Conservation (phyloP, 23 tunicate species). For the Corella eumyota region DNA sequence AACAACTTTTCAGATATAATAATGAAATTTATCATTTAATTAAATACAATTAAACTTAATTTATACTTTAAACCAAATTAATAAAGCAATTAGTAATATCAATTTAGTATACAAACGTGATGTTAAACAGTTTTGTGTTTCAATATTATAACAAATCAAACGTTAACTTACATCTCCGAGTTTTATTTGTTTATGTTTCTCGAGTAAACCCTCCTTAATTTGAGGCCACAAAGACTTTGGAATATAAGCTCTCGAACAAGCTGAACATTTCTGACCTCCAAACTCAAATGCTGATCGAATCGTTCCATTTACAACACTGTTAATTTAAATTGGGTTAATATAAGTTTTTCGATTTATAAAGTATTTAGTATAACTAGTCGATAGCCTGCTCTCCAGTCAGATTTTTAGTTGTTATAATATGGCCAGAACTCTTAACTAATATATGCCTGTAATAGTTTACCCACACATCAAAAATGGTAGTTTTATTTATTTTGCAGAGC, state of each 20-base stretch:
- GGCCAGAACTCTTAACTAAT: no score
- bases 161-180: constrained; percentile 82
- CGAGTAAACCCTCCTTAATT: constrained; percentile 73
- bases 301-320: constrained; percentile 91
- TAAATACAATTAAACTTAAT: no score
- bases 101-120: no score
- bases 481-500: no score
- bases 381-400: constrained; percentile 1
- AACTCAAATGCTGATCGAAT: constrained; percentile 98
- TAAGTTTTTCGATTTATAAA: not conserved
- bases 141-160: constrained; percentile 4
- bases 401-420: no score
- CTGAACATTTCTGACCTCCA: constrained; percentile 99
- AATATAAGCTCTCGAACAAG: constrained; percentile 88
- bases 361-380: not conserved
- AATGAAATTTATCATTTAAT: no score
- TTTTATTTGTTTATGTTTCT: constrained; percentile 60
- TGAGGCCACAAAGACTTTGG: constrained; percentile 92
- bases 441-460: no score
- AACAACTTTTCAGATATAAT: no score
- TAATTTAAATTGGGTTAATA: not conserved
- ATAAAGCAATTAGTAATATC: no score
- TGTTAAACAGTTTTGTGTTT: no score
- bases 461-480: no score
- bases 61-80: no score